These are phyloP conservation scores for Macropodus opercularis DNA, from an alignment of 2,797 vertebrate species.

Conservation along the genomic window DNA sequence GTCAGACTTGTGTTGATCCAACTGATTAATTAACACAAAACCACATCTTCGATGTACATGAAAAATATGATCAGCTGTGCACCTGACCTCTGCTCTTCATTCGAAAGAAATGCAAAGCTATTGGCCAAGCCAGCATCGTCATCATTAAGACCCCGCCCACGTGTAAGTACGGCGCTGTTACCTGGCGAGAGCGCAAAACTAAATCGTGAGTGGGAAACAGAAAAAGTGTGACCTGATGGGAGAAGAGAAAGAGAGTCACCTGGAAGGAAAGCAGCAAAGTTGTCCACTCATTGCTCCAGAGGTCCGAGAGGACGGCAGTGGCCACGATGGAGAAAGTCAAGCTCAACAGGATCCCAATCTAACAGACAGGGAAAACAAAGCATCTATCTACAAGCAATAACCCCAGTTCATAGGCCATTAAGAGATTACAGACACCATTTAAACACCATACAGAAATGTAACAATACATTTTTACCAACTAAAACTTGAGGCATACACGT, in stretches of 20 bases:
- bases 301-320: conserved; percentile 71
- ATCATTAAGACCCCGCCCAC: conserved; percentile 83
- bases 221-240: rapidly evolving
- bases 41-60: neutral
- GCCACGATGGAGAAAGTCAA: conserved; percentile 71
- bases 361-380: neutral
- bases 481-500: too few species aligned
- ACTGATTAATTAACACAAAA: neutral
- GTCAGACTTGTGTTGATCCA: neutral
- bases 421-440: too few species aligned
- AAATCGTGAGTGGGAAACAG: neutral
- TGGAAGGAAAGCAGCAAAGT: conserved; percentile 87
- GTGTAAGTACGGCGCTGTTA: conserved; percentile 90
- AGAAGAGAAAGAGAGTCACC: conserved; percentile 70
- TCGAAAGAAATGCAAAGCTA: conserved; percentile 84
- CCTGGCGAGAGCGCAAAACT: conserved; percentile 61
- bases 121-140: conserved; percentile 87
- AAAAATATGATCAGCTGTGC: neutral
- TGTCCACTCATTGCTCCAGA: conserved; percentile 86
- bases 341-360: conserved; percentile 84
- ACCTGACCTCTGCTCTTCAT: conserved; percentile 83
- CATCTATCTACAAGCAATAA: too few species aligned
- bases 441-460: too few species aligned
- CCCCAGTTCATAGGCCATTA: too few species aligned
- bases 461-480: too few species aligned